Conservation (phyloP, 2,888 invertebrate species). For the Neoitamus cyanurus region DNA sequence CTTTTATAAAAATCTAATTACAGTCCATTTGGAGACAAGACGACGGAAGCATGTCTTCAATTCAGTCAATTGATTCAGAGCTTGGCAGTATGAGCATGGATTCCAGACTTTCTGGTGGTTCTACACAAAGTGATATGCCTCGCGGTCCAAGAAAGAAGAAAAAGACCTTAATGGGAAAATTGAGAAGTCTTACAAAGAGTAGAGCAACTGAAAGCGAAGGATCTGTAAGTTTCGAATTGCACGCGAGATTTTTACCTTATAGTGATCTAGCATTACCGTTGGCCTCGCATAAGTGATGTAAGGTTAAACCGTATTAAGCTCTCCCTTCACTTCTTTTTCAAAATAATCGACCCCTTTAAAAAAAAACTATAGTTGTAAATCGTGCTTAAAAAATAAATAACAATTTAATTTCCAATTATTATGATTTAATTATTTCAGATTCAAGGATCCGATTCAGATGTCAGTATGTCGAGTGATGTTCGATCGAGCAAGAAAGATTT, state of each 20-base stretch:
- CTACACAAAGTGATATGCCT: conserved; percentile 84
- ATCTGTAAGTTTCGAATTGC: conserved; percentile 60
- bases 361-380: too few species aligned
- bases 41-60: conserved; percentile 85
- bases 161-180: conserved; percentile 84
- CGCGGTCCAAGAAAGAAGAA: conserved; percentile 77
- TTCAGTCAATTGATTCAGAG: conserved; percentile 81
- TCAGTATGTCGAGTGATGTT: conserved; percentile 73
- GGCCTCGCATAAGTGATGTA: too few species aligned
- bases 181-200: conserved; percentile 87
- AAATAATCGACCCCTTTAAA: too few species aligned
- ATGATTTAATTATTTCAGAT: conserved; percentile 57
- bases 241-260: too few species aligned
- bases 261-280: too few species aligned
- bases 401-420: not conserved
- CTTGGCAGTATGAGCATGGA: conserved; percentile 78
- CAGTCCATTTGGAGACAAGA: conserved; percentile 85
- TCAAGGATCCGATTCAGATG: conserved; percentile 79
- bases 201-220: conserved; percentile 68
- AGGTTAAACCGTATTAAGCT: too few species aligned
- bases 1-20: conserved; percentile 55
- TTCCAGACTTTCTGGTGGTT: conserved; percentile 85
- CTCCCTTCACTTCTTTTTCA: too few species aligned
- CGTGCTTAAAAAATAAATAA: too few species aligned
- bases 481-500: conserved; percentile 79